Base-by-base conservation (phyloP, 2,797 vertebrate genomes). In the Chanos chanos region DNA sequence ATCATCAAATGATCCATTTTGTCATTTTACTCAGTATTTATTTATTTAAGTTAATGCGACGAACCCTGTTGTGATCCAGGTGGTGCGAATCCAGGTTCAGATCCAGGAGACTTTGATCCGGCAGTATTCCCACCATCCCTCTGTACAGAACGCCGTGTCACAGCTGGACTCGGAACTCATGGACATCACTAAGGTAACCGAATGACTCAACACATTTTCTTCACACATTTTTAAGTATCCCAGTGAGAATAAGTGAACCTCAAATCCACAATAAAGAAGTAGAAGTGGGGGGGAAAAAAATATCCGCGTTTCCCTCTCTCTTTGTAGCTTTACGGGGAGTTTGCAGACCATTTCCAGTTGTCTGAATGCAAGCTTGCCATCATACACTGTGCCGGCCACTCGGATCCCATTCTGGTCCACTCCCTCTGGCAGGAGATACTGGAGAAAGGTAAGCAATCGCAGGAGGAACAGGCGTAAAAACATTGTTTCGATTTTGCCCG, bases 381-480 rank as follows among this genome's bases (percentile, higher is more conserved):
- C 79, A 94, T 99, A 82, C 96, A 99, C 82, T 98, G 95, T 21
- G 96, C 94, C 0, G 94, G 94, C 57, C 94, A 98, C 85, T 94
- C 94, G 1, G 95, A 99, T 72, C 92, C 92, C 3, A 94, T 98
- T 68, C 87, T 99, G 71, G 94, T 99, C 10, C 94, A 96, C 72
- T 95, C 92, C 0, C 86, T 99, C 61, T 99, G 97, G 97, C 94
- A 97, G 81, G 96, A 99, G 81, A 93, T 99, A 76, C 89, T 97
- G 74, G 96, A 99, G 45, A 98, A 94, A 89, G 96, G 96, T 92
- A 69, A 55, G 80, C 15, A 1, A 25, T 48, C 15, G 1, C 7
- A 21, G 3, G n/a, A 5, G 4, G 8, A 3, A 3, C 12, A n/a
- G n/a, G n/a, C n/a, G n/a, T n/a, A n/a, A n/a, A n/a, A n/a, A n/a